A percentile compares a stretch with the other conserved stretches of the same genome.
Conservation (phyloP, 1,140 invertebrate species). For the Drosophila pachea region DNA sequence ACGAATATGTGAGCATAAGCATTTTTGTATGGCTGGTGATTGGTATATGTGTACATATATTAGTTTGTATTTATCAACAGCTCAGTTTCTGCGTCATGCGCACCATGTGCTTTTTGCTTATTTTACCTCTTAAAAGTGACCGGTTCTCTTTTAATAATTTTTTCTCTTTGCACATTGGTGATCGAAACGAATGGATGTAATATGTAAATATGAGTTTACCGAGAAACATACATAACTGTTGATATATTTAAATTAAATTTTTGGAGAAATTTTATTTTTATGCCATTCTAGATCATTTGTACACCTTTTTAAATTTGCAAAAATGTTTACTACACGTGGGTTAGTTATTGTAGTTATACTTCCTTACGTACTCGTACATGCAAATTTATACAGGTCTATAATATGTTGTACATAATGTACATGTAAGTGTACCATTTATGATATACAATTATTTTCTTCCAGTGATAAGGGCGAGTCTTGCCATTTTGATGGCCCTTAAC, state of each 20-base stretch:
- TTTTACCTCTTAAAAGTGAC: slow-evolving; percentile 14
- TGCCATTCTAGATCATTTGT: background rate
- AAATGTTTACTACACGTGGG: background rate
- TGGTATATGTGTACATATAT: background rate
- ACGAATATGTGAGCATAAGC: background rate
- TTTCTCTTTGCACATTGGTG: background rate
- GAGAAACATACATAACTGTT: too few relatives aligned
- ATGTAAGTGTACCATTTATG: background rate
- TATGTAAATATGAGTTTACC: background rate
- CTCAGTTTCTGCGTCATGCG: slow-evolving; percentile 61
- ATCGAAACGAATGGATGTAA: slow-evolving; percentile 19
- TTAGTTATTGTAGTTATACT: background rate
- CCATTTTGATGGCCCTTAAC: slow-evolving; percentile 43
- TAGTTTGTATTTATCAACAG: slow-evolving; percentile 13
- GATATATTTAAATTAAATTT: too few relatives aligned
- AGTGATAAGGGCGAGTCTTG: slow-evolving; percentile 42
- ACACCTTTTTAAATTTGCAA: slow-evolving; percentile 20
- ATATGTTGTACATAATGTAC: background rate
- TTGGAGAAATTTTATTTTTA: too few relatives aligned
- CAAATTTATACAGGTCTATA: too few relatives aligned
- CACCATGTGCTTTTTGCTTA: slow-evolving; percentile 76
- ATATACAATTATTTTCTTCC: slow-evolving; percentile 14
- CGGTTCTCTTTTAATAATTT: slow-evolving; percentile 23
- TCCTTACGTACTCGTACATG: background rate
- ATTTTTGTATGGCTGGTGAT: background rate